Conservation (phyloP, 2,888 invertebrate genomes). For the Ennomos fuscantarius region DNA sequence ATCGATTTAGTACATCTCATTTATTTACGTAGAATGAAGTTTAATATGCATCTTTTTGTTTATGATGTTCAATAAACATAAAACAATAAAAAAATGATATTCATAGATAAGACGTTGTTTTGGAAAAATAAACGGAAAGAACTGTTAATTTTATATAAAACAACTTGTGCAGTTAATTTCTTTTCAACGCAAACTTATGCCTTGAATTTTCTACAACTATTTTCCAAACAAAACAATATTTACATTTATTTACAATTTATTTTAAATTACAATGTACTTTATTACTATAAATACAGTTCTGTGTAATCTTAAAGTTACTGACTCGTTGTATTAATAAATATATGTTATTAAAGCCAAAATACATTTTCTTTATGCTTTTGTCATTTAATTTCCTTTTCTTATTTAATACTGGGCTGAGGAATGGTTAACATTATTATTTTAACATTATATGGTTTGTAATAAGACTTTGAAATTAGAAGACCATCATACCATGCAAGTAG, state of each 20-base stretch:
- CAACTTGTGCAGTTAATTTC: neutral
- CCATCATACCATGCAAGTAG: neutral
- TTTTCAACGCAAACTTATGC: constrained; percentile 9
- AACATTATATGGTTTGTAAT: constrained; percentile 14
- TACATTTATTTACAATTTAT: constrained; percentile 31
- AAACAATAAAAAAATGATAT: too few species aligned
- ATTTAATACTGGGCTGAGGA: constrained; percentile 72
- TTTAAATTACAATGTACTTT: constrained; percentile 34
- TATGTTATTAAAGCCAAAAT: constrained; percentile 66
- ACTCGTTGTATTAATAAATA: constrained; percentile 70
- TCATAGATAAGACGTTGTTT: too few species aligned
- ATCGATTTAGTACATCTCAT: too few species aligned
- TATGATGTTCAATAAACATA: neutral
- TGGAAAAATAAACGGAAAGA: too few species aligned
- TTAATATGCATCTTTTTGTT: neutral
- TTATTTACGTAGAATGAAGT: too few species aligned
- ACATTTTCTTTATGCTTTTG: constrained; percentile 30
- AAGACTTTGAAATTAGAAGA: constrained; percentile 6
- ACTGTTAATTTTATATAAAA: neutral
- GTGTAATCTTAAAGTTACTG: constrained; percentile 74
- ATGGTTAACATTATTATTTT: constrained; percentile 69
- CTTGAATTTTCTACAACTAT: constrained; percentile 15
- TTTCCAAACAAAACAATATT: constrained; percentile 32
- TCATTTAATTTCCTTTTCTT: constrained; percentile 43
- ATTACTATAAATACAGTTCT: constrained; percentile 53